Conservation (phyloP, 2,888 invertebrate genomes). For the Drosophila anceps region DNA sequence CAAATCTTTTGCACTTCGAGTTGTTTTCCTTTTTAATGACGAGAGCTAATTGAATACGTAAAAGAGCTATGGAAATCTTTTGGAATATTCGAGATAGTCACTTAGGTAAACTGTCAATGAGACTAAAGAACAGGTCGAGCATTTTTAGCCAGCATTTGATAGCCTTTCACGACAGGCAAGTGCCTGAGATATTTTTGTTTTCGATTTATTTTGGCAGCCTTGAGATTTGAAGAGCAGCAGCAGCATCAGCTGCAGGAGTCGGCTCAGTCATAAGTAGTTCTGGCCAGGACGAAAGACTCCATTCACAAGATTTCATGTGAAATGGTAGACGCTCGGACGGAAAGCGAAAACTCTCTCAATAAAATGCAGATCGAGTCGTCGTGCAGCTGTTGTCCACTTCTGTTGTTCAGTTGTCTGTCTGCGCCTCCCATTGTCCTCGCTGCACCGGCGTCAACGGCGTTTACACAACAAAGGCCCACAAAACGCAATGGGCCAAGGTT, state of each 20-base stretch:
- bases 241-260: slow-evolving; percentile 16
- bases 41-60: background rate
- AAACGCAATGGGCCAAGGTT: slow-evolving; percentile 50
- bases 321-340: slow-evolving; percentile 8
- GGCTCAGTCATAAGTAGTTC: slow-evolving; percentile 41
- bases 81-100: background rate
- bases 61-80: slow-evolving; percentile 1
- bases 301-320: slow-evolving; percentile 50
- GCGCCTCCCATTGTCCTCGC: slow-evolving; percentile 29
- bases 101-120: slow-evolving; percentile 1
- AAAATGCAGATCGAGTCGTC: slow-evolving; percentile 22
- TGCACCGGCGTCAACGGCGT: slow-evolving; percentile 59
- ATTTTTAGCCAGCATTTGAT: background rate
- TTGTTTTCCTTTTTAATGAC: background rate
- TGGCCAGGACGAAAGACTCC: slow-evolving; percentile 31
- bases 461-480: slow-evolving; percentile 56
- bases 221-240: slow-evolving; percentile 2
- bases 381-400: slow-evolving; percentile 35
- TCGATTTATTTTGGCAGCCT: slow-evolving; percentile 20
- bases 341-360: slow-evolving; percentile 32
- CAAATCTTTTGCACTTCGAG: background rate
- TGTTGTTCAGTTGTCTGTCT: slow-evolving; percentile 8
- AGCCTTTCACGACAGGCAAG: background rate
- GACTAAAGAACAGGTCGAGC: slow-evolving; percentile 3
- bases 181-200: background rate